phyloP scores from a whole-genome alignment of 2,888 invertebrate genomes.

The Dicyrtomina minuta region DNA sequence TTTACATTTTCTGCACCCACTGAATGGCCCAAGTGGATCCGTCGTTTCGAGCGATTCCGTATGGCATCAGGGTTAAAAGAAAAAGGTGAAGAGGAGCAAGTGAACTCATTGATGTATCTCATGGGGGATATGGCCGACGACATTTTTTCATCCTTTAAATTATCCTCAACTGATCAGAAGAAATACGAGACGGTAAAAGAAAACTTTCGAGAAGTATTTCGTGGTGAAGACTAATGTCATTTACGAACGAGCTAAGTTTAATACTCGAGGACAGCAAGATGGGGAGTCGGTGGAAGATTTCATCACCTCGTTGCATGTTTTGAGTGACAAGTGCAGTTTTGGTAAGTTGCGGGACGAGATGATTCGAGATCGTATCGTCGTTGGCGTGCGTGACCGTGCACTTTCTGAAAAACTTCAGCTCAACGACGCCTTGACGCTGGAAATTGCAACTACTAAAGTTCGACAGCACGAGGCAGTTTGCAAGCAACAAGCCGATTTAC shows the following conservation, averaged over 20 bases:
- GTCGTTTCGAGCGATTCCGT: slow-evolving; percentile 38
- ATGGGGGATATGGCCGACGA: slow-evolving; percentile 46
- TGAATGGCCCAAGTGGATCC: slow-evolving; percentile 41
- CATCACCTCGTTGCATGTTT: slow-evolving; percentile 36
- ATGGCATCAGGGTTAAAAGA: slow-evolving; percentile 28
- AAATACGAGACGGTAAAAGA: slow-evolving; percentile 33
- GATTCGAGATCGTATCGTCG: slow-evolving; percentile 46
- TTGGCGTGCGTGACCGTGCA: slow-evolving; percentile 38
- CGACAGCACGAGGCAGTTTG: slow-evolving; percentile 33
- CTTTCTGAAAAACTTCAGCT: slow-evolving; percentile 42
- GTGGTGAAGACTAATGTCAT: slow-evolving; percentile 34
- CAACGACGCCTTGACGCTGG: slow-evolving; percentile 32
- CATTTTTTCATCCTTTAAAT: slow-evolving; percentile 27
- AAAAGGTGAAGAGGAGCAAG: slow-evolving; percentile 32
- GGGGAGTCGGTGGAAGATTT: slow-evolving; percentile 40
- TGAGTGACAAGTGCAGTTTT: slow-evolving; percentile 42
- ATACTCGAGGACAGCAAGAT: slow-evolving; percentile 31
- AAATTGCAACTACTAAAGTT: slow-evolving; percentile 26
- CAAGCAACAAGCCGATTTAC: slow-evolving; percentile 12
- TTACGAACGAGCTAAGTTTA: slow-evolving; percentile 45
- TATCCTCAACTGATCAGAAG: slow-evolving; percentile 25
- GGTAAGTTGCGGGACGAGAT: slow-evolving; percentile 38
- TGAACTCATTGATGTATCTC: slow-evolving; percentile 36
- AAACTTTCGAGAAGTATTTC: slow-evolving; percentile 42
- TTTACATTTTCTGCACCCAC: slow-evolving; percentile 31